Percentiles rank a stretch among this genome's conserved stretches.
These are phyloP conservation scores for Synergus gifuensis DNA, from an alignment of 2,888 invertebrate genomes.

Conservation along the genomic window DNA sequence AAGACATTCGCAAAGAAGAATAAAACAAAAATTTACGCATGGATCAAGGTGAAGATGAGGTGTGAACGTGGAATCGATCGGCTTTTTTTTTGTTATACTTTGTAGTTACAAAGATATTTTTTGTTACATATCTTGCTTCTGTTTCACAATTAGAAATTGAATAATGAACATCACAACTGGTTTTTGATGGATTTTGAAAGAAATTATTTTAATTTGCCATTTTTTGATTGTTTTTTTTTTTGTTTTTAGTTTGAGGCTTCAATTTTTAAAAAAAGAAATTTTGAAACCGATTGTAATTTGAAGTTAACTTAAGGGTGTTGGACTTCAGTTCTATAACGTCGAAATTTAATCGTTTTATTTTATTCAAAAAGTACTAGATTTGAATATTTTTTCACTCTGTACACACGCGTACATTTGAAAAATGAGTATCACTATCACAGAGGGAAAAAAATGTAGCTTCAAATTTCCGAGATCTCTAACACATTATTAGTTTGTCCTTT, in stretches of 20 bases:
- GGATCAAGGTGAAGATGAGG: conserved; percentile 31
- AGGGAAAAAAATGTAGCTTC: too few species aligned
- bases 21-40: neutral
- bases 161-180: neutral
- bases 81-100: neutral
- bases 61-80: conserved; percentile 8
- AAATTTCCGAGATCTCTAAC: too few species aligned
- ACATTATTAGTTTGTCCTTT: too few species aligned
- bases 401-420: too few species aligned
- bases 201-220: neutral
- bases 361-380: too few species aligned
- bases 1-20: conserved; percentile 44
- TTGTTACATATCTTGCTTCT: neutral
- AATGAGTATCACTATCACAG: too few species aligned
- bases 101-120: neutral
- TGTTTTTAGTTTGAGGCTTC: neutral
- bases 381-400: too few species aligned
- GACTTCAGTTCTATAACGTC: too few species aligned
- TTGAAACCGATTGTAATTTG: neutral
- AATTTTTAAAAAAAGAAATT: neutral
- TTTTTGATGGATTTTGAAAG: neutral
- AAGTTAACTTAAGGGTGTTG: too few species aligned
- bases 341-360: too few species aligned
- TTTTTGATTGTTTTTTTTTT: too few species aligned
- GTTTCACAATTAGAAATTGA: neutral